Conservation (phyloP, 2,113 vertebrate genomes). For the Passerina amoena region DNA sequence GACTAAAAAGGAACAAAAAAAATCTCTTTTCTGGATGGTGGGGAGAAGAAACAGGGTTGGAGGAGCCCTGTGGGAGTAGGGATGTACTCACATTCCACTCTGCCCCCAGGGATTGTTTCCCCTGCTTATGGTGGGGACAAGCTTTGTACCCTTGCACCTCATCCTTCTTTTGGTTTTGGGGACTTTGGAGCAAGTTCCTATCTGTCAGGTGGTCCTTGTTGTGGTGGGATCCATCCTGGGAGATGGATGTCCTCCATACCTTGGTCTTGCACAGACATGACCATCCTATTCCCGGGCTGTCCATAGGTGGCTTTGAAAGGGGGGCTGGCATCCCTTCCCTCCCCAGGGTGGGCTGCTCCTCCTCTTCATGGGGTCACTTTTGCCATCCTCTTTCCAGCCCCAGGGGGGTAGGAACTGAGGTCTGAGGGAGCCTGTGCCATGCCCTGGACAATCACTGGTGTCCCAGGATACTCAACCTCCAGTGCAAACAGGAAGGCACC, state of each 20-base stretch:
- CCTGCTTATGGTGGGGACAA: not conserved
- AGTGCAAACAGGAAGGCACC: not conserved
- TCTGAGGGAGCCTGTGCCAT: not conserved
- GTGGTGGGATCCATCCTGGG: not conserved
- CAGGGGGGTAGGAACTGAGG: not conserved
- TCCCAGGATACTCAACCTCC: not conserved
- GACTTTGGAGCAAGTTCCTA: not conserved
- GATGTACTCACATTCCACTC: not conserved
- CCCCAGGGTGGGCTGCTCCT: not conserved
- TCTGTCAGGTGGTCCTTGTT: not conserved
- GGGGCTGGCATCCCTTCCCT: not conserved
- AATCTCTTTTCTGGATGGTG: not conserved
- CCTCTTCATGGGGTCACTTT: not conserved
- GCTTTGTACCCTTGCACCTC: not conserved
- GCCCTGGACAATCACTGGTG: not conserved
- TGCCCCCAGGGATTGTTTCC: not conserved
- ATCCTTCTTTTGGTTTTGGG: not conserved
- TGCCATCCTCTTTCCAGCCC: not conserved
- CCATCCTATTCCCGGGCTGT: not conserved
- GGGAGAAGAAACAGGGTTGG: not conserved
- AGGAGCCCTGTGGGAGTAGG: not conserved
- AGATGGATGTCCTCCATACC: not conserved
- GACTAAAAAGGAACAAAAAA: not conserved
- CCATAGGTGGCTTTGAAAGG: accelerated
- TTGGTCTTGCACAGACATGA: not conserved